Conservation (phyloP, 2,113 vertebrate genomes). For the Chitala chitala region DNA sequence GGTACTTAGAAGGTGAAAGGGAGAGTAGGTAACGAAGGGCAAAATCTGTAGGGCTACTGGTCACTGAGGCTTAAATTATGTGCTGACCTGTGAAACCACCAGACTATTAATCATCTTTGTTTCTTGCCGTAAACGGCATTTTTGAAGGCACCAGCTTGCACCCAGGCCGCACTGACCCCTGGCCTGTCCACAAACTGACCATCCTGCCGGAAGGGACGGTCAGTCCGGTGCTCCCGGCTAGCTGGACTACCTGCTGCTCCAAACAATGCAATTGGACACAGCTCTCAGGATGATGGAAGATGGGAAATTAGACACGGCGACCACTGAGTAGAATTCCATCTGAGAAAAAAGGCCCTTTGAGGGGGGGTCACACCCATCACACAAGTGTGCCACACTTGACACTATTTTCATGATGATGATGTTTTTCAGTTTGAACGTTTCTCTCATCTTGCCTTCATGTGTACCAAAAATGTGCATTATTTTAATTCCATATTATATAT, state of each 20-base stretch:
- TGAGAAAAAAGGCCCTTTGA: conserved; percentile 46
- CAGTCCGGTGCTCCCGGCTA: conserved; percentile 62
- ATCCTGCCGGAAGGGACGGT: conserved; percentile 68
- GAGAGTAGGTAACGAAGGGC: not conserved
- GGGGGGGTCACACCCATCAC: conserved; percentile 37
- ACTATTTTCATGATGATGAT: too few species aligned
- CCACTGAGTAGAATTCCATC: conserved; percentile 45
- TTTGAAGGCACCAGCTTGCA: conserved; percentile 72
- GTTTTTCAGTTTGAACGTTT: too few species aligned
- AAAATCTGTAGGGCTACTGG: conserved; percentile 38
- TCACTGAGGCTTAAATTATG: conserved; percentile 33
- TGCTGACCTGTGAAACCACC: conserved; percentile 26
- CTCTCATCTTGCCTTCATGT: too few species aligned
- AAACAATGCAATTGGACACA: conserved; percentile 84
- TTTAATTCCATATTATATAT: too few species aligned
- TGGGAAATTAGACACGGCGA: conserved; percentile 66
- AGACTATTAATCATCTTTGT: conserved; percentile 65
- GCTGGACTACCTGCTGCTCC: conserved; percentile 91
- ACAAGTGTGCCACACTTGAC: conserved; percentile 42
- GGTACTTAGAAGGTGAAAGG: not conserved
- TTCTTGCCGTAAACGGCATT: conserved; percentile 66
- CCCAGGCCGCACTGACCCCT: conserved; percentile 81
- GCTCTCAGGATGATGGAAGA: conserved; percentile 81
- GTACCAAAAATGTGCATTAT: too few species aligned
- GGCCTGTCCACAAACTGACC: conserved; percentile 59